Percentiles rank a stretch among this genome's conserved stretches.
These are phyloP conservation scores for Danio kyathit DNA, from an alignment of 2,797 vertebrate genomes.

Conservation along the genomic window DNA sequence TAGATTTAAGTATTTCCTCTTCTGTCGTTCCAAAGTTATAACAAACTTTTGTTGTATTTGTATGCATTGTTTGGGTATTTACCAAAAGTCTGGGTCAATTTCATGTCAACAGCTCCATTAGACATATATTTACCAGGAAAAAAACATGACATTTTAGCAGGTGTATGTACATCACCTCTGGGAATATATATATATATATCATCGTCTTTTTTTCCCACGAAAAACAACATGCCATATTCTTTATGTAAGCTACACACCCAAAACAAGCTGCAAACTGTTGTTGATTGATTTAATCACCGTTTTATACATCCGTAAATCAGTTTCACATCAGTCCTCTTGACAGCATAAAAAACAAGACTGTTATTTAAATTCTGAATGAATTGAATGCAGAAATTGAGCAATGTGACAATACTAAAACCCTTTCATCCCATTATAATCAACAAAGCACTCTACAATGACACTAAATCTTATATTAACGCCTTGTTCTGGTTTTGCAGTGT, in stretches of 20 bases:
- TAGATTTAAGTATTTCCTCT: no score
- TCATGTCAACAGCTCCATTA: no score
- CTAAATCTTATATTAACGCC: constrained; percentile 14
- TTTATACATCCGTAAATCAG: constrained; percentile 1
- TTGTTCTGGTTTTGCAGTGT: constrained; percentile 15
- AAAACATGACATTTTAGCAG: no score
- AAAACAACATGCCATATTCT: neutral
- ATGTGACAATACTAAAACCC: constrained; percentile 1
- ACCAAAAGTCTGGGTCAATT: no score
- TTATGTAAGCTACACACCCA: neutral
- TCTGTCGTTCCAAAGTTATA: no score
- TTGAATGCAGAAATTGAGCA: constrained; percentile 1
- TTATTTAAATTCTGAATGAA: neutral
- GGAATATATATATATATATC: no score
- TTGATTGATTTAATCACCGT: neutral
- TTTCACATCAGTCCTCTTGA: neutral
- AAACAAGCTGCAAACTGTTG: constrained; percentile 1
- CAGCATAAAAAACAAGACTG: constrained; percentile 29
- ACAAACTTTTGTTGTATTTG: no score
- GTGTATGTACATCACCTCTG: no score
- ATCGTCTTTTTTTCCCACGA: no score
- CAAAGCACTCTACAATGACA: neutral
- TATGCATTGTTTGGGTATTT: no score
- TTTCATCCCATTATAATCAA: constrained; percentile 4
- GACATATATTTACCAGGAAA: no score